Percentiles rank a stretch among this genome's conserved stretches.
These are phyloP conservation scores for Sebastiscus tertius DNA, from an alignment of 2,797 vertebrate genomes.

Conservation along the genomic window DNA sequence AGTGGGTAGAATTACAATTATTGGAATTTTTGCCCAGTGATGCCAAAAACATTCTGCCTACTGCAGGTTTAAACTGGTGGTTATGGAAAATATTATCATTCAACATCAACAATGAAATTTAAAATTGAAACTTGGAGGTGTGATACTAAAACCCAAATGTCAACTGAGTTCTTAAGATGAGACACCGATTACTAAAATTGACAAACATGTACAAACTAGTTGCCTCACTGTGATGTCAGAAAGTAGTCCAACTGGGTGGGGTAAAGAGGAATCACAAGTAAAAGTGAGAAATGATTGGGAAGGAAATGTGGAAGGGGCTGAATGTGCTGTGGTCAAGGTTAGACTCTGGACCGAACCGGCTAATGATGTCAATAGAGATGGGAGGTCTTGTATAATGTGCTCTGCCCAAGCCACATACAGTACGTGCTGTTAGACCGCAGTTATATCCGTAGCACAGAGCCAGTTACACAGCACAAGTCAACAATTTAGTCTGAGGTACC, in stretches of 20 bases:
- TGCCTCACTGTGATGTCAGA: not conserved
- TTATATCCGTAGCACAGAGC: conserved; percentile 24
- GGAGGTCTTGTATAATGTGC: conserved; percentile 32
- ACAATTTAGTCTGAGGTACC: conserved; percentile 22
- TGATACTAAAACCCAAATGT: too few species aligned
- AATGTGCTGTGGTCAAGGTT: conserved; percentile 41
- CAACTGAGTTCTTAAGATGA: not conserved
- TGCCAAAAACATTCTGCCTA: too few species aligned
- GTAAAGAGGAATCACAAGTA: not conserved
- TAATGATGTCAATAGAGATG: conserved; percentile 51
- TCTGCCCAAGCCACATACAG: conserved; percentile 33
- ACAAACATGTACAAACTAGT: not conserved
- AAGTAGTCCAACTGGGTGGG: not conserved
- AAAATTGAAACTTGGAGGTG: not conserved
- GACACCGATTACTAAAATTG: not conserved
- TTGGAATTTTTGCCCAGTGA: too few species aligned
- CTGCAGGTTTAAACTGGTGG: not conserved
- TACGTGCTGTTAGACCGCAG: conserved; percentile 47
- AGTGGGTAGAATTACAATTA: too few species aligned
- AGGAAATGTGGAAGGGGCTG: conserved; percentile 2
- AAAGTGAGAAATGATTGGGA: not conserved
- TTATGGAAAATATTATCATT: not conserved
- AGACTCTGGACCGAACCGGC: conserved; percentile 3
- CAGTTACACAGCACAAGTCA: conserved; percentile 22
- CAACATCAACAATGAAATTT: not conserved